Evolutionary conservation across 2,888 invertebrate genomes (phyloP), one percentile per base, ranked within the genome.

Genomic region (Anoplius nigerrimus): DNA sequence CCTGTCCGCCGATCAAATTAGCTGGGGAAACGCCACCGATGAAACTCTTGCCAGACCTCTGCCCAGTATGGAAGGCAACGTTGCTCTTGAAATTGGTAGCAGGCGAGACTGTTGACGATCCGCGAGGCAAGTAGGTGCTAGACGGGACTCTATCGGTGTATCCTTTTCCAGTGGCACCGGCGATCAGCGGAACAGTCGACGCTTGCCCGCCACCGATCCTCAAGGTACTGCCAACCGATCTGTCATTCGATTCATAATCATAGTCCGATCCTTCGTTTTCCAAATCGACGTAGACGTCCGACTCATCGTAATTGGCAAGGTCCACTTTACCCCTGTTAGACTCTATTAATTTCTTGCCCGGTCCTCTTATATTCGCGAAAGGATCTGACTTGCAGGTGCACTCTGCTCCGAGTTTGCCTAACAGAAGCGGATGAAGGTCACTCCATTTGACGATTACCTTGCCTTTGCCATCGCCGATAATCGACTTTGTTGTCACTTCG

Each of bases 381-480:
- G 89, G 89, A 84, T 89, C 88, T 0, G 83, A 83, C 45, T 82
- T 87, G 82, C 94, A 94, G 62, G 93, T 94, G 76, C 94, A 94
- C 61, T 94, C 93, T 2, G 94, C 94, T 2, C 93, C 93, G 13
- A 94, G 88, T 89, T 94, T 94, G 48, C 93, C 91, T 0, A 94
- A 91, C 18, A 94, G 89, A 8, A 94, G 88, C 0, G 94, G 94
- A 86, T 94, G 94, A 76, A 93, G 92, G 76, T 94, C 94, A 77
- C 94, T 94, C 71, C 93, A 91, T 85, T 93, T 93, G 0, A 93
- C 92, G 1, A 93, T 92, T 8, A 93, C 91, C 48, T 84, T 82
- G 45, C 91, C 90, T 79, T 90, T 91, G 11, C 65, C 66, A 16
- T 72, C 75, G 3, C 75, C 72, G 27, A 74, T 62, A 46, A 72